Evolutionary conservation across 2,797 vertebrate species (phyloP), one percentile per base, ranked within the genome.

Genomic region (Trachops cirrhosus): DNA sequence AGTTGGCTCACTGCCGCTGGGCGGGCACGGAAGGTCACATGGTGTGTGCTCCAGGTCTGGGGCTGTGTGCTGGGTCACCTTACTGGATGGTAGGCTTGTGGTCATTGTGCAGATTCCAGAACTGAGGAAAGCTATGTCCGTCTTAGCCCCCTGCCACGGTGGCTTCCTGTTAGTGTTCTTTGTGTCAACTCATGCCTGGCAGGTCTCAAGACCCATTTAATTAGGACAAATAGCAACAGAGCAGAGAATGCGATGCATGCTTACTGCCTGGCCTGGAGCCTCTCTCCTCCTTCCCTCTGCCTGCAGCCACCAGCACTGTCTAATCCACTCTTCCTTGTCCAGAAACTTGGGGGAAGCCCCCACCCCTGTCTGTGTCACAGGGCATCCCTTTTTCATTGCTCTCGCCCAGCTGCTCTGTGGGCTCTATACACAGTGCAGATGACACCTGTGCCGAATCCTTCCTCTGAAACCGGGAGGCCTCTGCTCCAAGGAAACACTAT

Each of bases 391-490:
- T 22, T 26, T 16, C 1, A 5, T 19, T 15, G 4, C 44, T 64
- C 29, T 57, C 62, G 44, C 44, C 52, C 37, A 34, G 67, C 52
- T 5, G 5, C 22, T 12, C 34, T 12, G 3, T 15, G 37, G 71
- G 57, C 71, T 46, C 54, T 12, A 9, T 5, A 4, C 54, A 9
- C 9, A 1, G 54, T 15, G 3, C 2, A 7, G 37, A 26, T 0
- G 22, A 11, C 5, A 18, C 22, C 54, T 18, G 32, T 34, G 54
- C 22, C 16, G 6, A 29, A 77, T 14, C 54, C 68, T 29, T 22
- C 7, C 0, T 41, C 84, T 71, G 67, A 3, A 14, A 14, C 62
- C 7, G 15, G 29, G 26, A 34, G 39, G 22, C 32, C 29, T 44
- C 62, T 34, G 29, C 48, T 29, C 34, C 41, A 34, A 37, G 50